A percentile compares a stretch with the other conserved stretches of the same genome.
These are phyloP conservation scores for Lepidochrysops patricia DNA, from an alignment of 2,888 invertebrate species.

Conservation along the genomic window DNA sequence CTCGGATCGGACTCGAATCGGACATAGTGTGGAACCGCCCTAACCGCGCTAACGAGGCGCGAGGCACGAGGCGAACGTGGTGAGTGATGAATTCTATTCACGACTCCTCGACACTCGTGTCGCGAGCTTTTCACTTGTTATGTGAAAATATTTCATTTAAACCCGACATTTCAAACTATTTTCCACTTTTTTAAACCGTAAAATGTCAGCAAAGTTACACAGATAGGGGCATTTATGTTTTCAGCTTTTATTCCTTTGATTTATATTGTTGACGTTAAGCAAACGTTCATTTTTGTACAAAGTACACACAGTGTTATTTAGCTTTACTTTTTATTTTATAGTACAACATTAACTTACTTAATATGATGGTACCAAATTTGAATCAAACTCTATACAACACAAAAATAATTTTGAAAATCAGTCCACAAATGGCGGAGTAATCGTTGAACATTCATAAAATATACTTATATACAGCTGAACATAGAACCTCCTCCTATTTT, in stretches of 20 bases:
- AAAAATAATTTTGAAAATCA: no score
- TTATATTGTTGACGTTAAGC: background rate
- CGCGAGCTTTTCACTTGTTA: constrained; percentile 6
- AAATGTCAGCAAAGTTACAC: constrained; percentile 7
- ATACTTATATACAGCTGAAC: no score
- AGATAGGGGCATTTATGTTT: background rate
- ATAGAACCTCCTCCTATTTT: no score
- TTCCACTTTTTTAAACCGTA: background rate
- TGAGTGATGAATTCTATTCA: constrained; percentile 8
- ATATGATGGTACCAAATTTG: no score
- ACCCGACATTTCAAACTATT: background rate
- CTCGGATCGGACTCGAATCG: no score
- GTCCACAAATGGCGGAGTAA: no score
- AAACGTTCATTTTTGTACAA: background rate
- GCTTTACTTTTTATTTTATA: background rate
- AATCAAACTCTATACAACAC: no score
- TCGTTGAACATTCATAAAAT: no score
- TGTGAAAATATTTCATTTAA: constrained; percentile 4
- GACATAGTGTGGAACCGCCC: no score
- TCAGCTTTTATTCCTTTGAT: constrained; percentile 3
- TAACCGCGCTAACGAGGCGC: background rate
- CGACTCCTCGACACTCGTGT: background rate
- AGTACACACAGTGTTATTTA: background rate
- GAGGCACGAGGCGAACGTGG: background rate
- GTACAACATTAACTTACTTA: no score